These are phyloP conservation scores for Cantharis lateralis DNA, from an alignment of 2,888 invertebrate genomes.

Conservation along the genomic window DNA sequence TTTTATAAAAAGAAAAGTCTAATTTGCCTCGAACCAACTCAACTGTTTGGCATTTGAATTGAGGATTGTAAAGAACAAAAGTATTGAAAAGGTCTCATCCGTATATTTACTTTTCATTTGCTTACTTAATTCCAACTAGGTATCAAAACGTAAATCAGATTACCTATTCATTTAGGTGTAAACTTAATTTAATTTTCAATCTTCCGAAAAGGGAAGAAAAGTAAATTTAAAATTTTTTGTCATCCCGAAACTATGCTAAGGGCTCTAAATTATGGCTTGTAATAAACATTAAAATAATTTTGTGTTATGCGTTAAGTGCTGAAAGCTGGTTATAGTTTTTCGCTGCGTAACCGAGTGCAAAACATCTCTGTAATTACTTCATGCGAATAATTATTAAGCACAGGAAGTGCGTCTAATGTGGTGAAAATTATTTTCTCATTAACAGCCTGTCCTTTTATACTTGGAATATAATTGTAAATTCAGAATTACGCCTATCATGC, in stretches of 20 bases:
- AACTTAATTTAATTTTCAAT: neutral
- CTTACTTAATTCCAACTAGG: slow-evolving; percentile 8
- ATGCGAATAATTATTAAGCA: slow-evolving; percentile 6
- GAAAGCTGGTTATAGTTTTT: slow-evolving; percentile 5
- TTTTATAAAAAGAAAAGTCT: slow-evolving; percentile 8
- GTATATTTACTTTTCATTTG: slow-evolving; percentile 22
- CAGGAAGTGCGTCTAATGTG: slow-evolving; percentile 8
- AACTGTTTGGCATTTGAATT: slow-evolving; percentile 4
- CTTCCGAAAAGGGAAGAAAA: neutral
- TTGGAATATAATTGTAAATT: neutral
- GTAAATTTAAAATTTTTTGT: neutral
- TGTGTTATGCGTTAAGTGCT: neutral
- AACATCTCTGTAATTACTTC: slow-evolving; percentile 13
- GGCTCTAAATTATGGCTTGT: neutral
- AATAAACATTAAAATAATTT: slow-evolving; percentile 2
- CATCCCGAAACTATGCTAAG: neutral
- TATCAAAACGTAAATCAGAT: neutral
- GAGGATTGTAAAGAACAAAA: slow-evolving; percentile 8
- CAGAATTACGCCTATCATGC: neutral
- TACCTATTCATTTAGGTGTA: neutral
- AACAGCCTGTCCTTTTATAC: slow-evolving; percentile 4
- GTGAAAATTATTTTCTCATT: slow-evolving; percentile 10
- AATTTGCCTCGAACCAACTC: slow-evolving; percentile 5
- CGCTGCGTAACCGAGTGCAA: slow-evolving; percentile 1
- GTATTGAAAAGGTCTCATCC: neutral